Conservation (phyloP, 2,797 vertebrate species). For the Hybognathus amarus region DNA sequence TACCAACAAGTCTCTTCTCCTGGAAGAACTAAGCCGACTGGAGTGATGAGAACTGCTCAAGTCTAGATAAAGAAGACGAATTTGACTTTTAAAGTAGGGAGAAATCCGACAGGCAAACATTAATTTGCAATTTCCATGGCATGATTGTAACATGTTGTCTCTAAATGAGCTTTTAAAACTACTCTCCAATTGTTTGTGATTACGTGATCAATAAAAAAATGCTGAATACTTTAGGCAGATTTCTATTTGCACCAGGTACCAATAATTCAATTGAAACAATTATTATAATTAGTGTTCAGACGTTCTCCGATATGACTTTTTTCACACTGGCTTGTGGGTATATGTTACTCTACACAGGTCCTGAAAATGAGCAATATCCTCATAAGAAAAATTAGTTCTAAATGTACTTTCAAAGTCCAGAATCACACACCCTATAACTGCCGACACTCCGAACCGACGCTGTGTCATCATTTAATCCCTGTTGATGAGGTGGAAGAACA, state of each 20-base stretch:
- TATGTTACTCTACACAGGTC: background rate
- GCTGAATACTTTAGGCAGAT: background rate
- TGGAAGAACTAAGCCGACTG: conserved; percentile 77
- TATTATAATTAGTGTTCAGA: background rate
- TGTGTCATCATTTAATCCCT: conserved; percentile 79
- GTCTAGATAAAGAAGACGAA: conserved; percentile 75
- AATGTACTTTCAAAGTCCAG: background rate
- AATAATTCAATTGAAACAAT: background rate
- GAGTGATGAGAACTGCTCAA: conserved; percentile 73
- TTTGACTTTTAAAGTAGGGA: conserved; percentile 76
- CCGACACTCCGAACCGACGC: conserved; percentile 73
- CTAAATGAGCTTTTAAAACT: conserved; percentile 1
- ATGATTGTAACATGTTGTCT: background rate
- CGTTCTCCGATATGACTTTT: background rate
- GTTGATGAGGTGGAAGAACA: conserved; percentile 67
- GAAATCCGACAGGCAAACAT: conserved; percentile 47
- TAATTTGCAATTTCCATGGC: background rate
- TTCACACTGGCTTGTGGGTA: background rate
- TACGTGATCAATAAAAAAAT: background rate
- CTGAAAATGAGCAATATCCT: background rate
- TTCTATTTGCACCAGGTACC: background rate
- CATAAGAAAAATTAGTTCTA: background rate
- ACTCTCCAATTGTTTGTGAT: background rate
- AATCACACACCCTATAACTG: conserved; percentile 83
- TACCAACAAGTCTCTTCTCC: conserved; percentile 84